A percentile compares a stretch with the other conserved stretches of the same genome.
phyloP scores from a whole-genome alignment of 2,113 vertebrate genomes.

The Climacteris rufus region DNA sequence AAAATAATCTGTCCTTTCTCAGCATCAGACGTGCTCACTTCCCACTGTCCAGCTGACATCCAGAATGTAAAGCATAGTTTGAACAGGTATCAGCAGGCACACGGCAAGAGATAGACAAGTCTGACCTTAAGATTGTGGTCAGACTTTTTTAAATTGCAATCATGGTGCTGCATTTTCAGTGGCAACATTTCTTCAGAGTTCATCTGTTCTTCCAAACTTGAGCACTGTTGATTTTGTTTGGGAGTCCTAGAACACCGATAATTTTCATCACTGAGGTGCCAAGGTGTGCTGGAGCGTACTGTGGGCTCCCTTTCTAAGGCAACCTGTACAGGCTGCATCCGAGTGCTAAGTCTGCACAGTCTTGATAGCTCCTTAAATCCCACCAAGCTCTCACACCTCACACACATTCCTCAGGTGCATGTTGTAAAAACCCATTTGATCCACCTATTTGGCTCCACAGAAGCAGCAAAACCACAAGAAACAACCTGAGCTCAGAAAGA shows the following conservation, averaged over 20 bases:
- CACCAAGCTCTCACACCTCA: not conserved
- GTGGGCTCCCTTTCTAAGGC: not conserved
- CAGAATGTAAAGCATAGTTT: not conserved
- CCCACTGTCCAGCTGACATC: not conserved
- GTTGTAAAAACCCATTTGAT: not conserved
- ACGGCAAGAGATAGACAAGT: not conserved
- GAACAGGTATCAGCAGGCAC: not conserved
- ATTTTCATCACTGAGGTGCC: not conserved
- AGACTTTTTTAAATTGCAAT: not conserved
- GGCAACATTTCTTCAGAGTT: not conserved
- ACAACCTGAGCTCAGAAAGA: not conserved
- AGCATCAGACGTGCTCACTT: not conserved
- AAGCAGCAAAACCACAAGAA: not conserved
- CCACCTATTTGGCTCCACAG: not conserved
- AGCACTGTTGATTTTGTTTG: not conserved
- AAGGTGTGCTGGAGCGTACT: not conserved
- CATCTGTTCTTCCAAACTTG: not conserved
- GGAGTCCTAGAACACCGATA: not conserved
- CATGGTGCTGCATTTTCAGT: not conserved
- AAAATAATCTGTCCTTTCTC: slow-evolving; percentile 6
- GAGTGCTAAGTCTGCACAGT: not conserved
- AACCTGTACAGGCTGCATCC: not conserved
- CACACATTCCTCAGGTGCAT: not conserved
- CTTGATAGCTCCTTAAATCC: not conserved
- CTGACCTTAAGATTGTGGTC: not conserved